Percentiles rank a stretch among this genome's conserved stretches.
These are phyloP conservation scores for Portevinia maculata DNA, from an alignment of 2,888 invertebrate species.

Conservation along the genomic window DNA sequence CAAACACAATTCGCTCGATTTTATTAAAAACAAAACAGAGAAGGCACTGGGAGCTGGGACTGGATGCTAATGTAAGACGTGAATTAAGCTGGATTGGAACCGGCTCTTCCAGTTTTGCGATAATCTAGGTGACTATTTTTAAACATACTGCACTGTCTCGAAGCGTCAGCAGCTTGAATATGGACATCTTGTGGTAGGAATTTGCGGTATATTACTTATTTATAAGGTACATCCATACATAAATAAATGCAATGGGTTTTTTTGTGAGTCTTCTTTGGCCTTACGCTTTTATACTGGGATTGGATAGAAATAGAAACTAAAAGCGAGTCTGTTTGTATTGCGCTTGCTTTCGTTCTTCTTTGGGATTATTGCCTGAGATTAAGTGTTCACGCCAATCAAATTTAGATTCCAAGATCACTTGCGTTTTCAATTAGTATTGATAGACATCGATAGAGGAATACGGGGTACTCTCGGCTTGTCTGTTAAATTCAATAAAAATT, in stretches of 20 bases:
- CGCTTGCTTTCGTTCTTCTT: not conserved
- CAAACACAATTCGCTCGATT: constrained; percentile 47
- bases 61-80: constrained; percentile 16
- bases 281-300: not conserved
- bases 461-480: no score
- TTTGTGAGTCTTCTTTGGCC: not conserved
- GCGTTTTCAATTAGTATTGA: constrained; percentile 13
- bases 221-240: no score
- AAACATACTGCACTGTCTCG: constrained; percentile 38
- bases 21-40: constrained; percentile 38
- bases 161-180: constrained; percentile 13
- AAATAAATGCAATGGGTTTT: not conserved
- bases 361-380: not conserved
- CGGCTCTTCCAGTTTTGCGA: constrained; percentile 82
- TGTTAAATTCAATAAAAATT: no score
- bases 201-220: constrained; percentile 22
- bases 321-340: constrained; percentile 37
- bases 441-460: not conserved
- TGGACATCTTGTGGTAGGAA: constrained; percentile 43
- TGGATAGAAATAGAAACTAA: constrained; percentile 40
- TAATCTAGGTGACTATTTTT: constrained; percentile 81
- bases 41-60: constrained; percentile 52
- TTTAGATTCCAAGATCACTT: constrained; percentile 25
- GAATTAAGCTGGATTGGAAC: constrained; percentile 75
- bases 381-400: not conserved